Base-by-base conservation (phyloP, 2,113 vertebrate genomes). In the Anhinga rufa region DNA sequence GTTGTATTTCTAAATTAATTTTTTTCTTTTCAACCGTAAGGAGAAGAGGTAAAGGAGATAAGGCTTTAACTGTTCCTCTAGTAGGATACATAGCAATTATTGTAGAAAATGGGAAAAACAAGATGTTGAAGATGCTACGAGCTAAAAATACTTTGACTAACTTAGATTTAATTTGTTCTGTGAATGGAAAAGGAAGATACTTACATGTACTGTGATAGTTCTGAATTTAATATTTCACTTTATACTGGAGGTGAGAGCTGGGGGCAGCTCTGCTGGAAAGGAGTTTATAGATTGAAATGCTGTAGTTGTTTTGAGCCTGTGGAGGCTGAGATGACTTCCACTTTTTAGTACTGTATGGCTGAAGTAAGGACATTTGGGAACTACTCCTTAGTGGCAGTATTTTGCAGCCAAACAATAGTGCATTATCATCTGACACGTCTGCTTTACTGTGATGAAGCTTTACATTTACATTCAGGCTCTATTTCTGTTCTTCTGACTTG, bases 101-200 rank as follows among this genome's bases (percentile, higher is more conserved):
- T 81, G 14, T 66, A 51, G 60, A 11, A 75, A 31, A 34, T 49
- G 31, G 2, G 11, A 62, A 75, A 90, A 84, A 2, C 15, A 71
- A 68, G n/a, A 20, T 61, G 34, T 31, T 61, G 14, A 74, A 58
- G 64, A 52, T 84, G 65, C 24, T 71, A 4, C 48, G 83, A 76
- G 26, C 65, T 94, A 60, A 83, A 92, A 95, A 64, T 88, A 62
- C 40, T 77, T 85, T 8, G 20, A 14, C 38, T 26, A 60, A 32
- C 60, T 90, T 95, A 78, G 57, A 76, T 64, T 60, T 94, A 66
- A 83, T 94, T 94, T 88, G 66, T 89, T 93, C 85, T 75, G 25
- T 76, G 52, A 88, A 17, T 64, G 72, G 80, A 86, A 84, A 70
- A 82, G 52, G 55, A 55, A 49, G 66, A 36, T 86, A 40, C 55